phyloP scores from a whole-genome alignment of 2,888 invertebrate genomes.

The Portevinia maculata region DNA sequence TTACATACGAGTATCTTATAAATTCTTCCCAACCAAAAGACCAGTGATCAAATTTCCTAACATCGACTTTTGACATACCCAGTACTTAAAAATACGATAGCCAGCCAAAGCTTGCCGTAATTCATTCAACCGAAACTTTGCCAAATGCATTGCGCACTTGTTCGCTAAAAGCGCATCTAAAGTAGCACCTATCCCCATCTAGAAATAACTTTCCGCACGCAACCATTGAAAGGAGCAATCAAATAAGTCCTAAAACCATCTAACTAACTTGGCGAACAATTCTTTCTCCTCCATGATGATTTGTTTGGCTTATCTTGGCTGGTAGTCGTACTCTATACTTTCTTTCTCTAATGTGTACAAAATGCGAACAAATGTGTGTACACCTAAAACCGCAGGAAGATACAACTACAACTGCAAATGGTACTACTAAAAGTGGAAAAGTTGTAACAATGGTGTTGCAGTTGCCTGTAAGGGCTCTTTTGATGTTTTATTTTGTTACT shows the following conservation, averaged over 20 bases:
- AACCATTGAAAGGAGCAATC: slow-evolving; percentile 58
- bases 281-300: slow-evolving; percentile 64
- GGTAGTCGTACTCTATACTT: background rate
- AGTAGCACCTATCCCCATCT: background rate
- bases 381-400: background rate
- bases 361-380: slow-evolving; percentile 28
- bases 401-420: slow-evolving; percentile 14
- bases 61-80: background rate
- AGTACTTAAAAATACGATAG: no score
- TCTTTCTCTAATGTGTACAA: slow-evolving; percentile 14
- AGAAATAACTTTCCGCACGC: slow-evolving; percentile 54
- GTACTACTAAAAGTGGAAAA: slow-evolving; percentile 45
- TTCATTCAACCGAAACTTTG: slow-evolving; percentile 43
- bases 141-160: slow-evolving; percentile 22
- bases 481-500: slow-evolving; percentile 68
- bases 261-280: slow-evolving; percentile 69
- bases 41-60: no score
- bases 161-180: slow-evolving; percentile 17
- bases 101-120: no score
- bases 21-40: no score
- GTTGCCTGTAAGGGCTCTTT: slow-evolving; percentile 54
- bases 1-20: no score
- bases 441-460: slow-evolving; percentile 64
- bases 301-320: slow-evolving; percentile 58
- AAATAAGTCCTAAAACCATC: slow-evolving; percentile 65